These are phyloP conservation scores for Drosophila fungiperda DNA, from an alignment of 2,888 invertebrate genomes.

Conservation along the genomic window DNA sequence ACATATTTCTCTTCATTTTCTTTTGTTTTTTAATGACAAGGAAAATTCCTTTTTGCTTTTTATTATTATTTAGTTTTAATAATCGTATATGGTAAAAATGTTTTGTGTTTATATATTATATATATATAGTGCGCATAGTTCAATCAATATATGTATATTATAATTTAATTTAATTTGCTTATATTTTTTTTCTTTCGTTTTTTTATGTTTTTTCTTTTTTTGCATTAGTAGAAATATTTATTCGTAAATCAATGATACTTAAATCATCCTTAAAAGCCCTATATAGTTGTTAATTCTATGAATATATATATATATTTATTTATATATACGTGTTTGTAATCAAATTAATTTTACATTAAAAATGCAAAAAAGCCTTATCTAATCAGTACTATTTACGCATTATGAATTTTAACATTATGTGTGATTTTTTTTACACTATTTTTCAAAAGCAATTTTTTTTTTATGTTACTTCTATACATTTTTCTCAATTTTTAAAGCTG, in stretches of 20 bases:
- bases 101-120: slow-evolving; percentile 14
- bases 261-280: slow-evolving; percentile 30
- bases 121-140: slow-evolving; percentile 28
- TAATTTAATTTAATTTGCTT: slow-evolving; percentile 11
- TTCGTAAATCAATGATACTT: slow-evolving; percentile 11
- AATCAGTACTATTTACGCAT: slow-evolving; percentile 72
- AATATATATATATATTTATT: slow-evolving; percentile 8
- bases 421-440: slow-evolving; percentile 19
- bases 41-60: slow-evolving; percentile 16
- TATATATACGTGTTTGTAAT: slow-evolving; percentile 1
- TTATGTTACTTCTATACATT: slow-evolving; percentile 16
- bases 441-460: slow-evolving; percentile 20
- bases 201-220: slow-evolving; percentile 3
- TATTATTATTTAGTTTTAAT: slow-evolving; percentile 9
- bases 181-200: background rate
- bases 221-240: slow-evolving; percentile 23
- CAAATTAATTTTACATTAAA: slow-evolving; percentile 59
- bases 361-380: slow-evolving; percentile 72
- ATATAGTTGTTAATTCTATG: slow-evolving; percentile 25
- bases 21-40: slow-evolving; percentile 27
- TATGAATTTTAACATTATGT: slow-evolving; percentile 36
- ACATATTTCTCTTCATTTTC: slow-evolving; percentile 23
- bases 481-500: background rate
- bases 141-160: slow-evolving; percentile 29
- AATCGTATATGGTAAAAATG: slow-evolving; percentile 25